phyloP scores from a whole-genome alignment of 2,888 invertebrate genomes.

The Dynastes grantii region DNA sequence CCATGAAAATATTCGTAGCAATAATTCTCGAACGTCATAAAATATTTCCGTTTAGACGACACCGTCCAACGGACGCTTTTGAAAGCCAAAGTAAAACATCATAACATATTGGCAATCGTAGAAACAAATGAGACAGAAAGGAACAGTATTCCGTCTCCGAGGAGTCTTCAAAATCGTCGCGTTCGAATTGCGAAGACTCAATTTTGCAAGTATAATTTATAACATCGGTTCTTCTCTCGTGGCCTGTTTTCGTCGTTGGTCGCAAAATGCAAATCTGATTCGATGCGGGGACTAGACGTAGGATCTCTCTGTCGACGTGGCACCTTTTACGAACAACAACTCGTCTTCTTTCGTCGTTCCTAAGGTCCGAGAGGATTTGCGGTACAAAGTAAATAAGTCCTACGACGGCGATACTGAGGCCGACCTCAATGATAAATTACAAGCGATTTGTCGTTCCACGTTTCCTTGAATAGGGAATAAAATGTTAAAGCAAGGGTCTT shows the following conservation, averaged over 20 bases:
- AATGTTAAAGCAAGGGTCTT: slow-evolving; percentile 38
- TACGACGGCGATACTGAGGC: slow-evolving; percentile 12
- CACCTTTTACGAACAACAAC: slow-evolving; percentile 38
- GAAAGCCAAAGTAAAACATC: background rate
- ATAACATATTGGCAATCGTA: slow-evolving; percentile 40
- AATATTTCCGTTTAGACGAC: background rate
- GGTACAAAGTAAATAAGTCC: slow-evolving; percentile 46
- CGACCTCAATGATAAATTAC: slow-evolving; percentile 30
- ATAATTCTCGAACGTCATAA: background rate
- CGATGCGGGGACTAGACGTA: slow-evolving; percentile 5
- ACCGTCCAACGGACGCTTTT: background rate
- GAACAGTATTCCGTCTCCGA: slow-evolving; percentile 26
- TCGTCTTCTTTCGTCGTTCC: slow-evolving; percentile 19
- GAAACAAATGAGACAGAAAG: slow-evolving; percentile 29
- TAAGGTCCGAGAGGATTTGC: slow-evolving; percentile 39
- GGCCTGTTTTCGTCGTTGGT: slow-evolving; percentile 42
- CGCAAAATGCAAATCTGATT: slow-evolving; percentile 41
- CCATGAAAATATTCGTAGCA: background rate
- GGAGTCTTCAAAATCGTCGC: slow-evolving; percentile 39
- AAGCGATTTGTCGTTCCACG: slow-evolving; percentile 32
- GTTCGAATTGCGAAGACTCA: slow-evolving; percentile 33
- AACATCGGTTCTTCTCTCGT: slow-evolving; percentile 18
- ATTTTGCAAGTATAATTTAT: slow-evolving; percentile 47
- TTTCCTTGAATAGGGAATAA: slow-evolving; percentile 32
- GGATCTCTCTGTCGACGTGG: slow-evolving; percentile 30